Evolutionary conservation across 2,888 invertebrate species (phyloP), one percentile per base, ranked within the genome.

Genomic region (Eupithecia vulgata): DNA sequence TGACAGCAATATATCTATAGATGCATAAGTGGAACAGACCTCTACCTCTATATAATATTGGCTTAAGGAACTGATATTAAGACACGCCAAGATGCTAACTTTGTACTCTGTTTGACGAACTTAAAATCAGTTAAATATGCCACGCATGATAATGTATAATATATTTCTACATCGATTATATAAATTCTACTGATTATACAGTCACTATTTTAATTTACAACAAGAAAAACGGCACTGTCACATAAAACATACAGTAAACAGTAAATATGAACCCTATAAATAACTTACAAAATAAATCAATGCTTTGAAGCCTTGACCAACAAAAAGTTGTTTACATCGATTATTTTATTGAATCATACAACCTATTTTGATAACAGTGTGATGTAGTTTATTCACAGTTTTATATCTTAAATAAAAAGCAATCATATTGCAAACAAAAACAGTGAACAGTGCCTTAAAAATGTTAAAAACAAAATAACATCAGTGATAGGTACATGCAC

Each of bases 401-500:
- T 48, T 64, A 67, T 30, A 65, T 69, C 40, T 52, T 69, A 48
- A 71, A 35, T 34, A 34, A 34, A 64, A 64, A 64, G 62, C 75
- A 75, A 71, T 69, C 62, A 71, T 15, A 71, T 71, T 70, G 71
- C 62, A 62, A 69, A 48, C n/a, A 35, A 64, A 74, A 64, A 64
- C 30, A 42, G 73, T 70, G 59, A 73, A 71, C 76, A 74, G 77
- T 76, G 78, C 77, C 77, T 70, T 72, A 74, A 76, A 73, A 75
- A 61, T 72, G 64, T 78, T 77, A 82, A 82, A 80, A 84, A 82
- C 77, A 81, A 76, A 76, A 81, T 79, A 81, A 81, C 80, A 82
- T 80, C 81, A 82, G 70, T 77, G 79, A 83, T 83, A 52, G 48
- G 48, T 48, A 85, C 86, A 85, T 83, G 83, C 82, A 83, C 86